Evolutionary conservation across 2,797 vertebrate genomes (phyloP).

Genomic region (Gila robusta): DNA sequence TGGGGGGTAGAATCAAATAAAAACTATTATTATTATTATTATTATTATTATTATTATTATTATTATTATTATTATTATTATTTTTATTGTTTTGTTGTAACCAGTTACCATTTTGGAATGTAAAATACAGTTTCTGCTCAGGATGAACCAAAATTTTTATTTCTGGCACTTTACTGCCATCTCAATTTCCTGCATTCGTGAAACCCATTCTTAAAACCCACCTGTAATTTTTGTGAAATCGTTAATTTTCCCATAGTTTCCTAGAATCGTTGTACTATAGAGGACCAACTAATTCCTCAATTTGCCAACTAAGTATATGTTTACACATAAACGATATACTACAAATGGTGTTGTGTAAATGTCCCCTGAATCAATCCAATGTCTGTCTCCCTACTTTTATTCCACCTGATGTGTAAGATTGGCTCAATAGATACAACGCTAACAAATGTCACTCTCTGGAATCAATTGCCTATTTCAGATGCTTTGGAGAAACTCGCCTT

Average conservation of each 20-base stretch:
- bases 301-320: too few relatives aligned
- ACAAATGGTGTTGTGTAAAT: not conserved
- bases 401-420: conserved; percentile 12
- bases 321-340: too few relatives aligned
- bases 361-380: not conserved
- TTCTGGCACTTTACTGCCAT: not conserved
- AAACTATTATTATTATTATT: too few relatives aligned
- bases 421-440: not conserved
- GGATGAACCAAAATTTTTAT: not conserved
- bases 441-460: conserved; percentile 17
- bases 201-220: not conserved
- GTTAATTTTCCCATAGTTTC: not conserved
- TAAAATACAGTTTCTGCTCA: not conserved
- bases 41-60: too few relatives aligned
- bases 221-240: not conserved
- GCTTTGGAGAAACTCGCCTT: not conserved
- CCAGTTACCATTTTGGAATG: not conserved
- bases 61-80: too few relatives aligned
- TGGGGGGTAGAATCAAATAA: too few relatives aligned
- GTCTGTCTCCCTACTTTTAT: not conserved
- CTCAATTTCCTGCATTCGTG: not conserved
- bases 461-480: conserved; percentile 31
- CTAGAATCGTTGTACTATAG: not conserved
- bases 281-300: not conserved
- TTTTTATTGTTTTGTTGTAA: not conserved